phyloP scores from a whole-genome alignment of 92 coral and sea anemone genomes.

The Ricordea florida region DNA sequence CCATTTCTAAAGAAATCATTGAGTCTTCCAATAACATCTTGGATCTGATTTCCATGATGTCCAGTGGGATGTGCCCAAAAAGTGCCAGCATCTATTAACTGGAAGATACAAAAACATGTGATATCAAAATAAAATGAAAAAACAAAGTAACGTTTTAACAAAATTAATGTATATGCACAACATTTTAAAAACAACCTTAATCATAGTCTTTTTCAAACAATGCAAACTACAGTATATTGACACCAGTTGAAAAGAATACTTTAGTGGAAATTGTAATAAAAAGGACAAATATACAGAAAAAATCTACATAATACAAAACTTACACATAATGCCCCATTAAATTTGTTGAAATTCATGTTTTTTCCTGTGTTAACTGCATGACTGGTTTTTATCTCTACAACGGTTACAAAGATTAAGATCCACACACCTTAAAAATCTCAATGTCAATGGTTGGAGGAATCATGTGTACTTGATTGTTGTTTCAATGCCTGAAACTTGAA shows the following conservation, averaged over 20 bases:
- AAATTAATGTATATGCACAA: too few relatives aligned
- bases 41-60: slow-evolving; percentile 59
- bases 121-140: not conserved
- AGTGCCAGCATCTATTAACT: slow-evolving; percentile 89
- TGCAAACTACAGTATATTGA: too few relatives aligned
- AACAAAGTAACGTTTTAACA: too few relatives aligned
- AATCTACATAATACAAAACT: not conserved
- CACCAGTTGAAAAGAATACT: not conserved
- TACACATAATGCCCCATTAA: too few relatives aligned
- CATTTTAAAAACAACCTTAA: too few relatives aligned
- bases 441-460: slow-evolving; percentile 20
- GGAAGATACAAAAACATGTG: not conserved
- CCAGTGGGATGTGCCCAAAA: slow-evolving; percentile 79
- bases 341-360: too few relatives aligned
- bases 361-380: too few relatives aligned
- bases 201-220: too few relatives aligned
- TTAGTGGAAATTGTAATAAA: not conserved
- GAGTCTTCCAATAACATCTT: slow-evolving; percentile 79
- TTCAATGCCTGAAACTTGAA: too few relatives aligned
- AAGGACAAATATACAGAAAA: not conserved
- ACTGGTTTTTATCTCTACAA: too few relatives aligned
- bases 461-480: not conserved
- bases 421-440: slow-evolving; percentile 47
- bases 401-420: not conserved
- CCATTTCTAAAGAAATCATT: slow-evolving; percentile 81